A percentile compares a stretch with the other conserved stretches of the same genome.
Evolutionary conservation across 2,888 invertebrate genomes (phyloP).

Genomic region (Phaonia tiefii): DNA sequence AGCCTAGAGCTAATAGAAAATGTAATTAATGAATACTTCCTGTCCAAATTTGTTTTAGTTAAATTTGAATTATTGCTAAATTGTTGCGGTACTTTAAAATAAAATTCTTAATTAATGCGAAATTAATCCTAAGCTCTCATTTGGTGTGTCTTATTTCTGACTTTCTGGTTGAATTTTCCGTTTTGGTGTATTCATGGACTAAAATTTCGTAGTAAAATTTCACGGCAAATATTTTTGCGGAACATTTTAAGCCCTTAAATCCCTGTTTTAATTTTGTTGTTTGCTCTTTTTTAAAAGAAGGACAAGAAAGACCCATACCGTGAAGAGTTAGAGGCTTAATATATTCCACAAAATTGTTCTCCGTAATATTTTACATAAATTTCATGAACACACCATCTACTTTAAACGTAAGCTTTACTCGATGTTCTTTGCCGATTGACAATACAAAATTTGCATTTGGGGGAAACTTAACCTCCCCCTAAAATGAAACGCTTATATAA

Average conservation of each 20-base stretch:
- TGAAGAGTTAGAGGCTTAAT: background rate
- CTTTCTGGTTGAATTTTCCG: background rate
- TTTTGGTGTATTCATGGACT: no score
- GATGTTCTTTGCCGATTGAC: background rate
- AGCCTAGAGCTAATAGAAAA: no score
- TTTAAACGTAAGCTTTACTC: background rate
- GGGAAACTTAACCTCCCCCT: no score
- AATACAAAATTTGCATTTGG: no score
- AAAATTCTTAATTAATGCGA: background rate
- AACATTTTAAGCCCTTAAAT: background rate
- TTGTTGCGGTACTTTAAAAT: no score
- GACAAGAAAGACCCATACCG: background rate
- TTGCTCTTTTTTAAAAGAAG: conserved; percentile 6
- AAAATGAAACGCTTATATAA: background rate
- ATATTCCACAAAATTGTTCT: no score
- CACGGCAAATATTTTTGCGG: no score
- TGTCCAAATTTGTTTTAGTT: no score
- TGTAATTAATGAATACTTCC: no score
- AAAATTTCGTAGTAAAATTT: background rate
- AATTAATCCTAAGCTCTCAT: background rate
- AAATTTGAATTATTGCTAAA: no score
- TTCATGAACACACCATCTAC: background rate
- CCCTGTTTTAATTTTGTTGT: background rate
- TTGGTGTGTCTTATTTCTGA: background rate
- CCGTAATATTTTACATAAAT: no score